These are phyloP conservation scores for Charaxes varanes DNA, from an alignment of 1,140 invertebrate genomes.

Conservation along the genomic window DNA sequence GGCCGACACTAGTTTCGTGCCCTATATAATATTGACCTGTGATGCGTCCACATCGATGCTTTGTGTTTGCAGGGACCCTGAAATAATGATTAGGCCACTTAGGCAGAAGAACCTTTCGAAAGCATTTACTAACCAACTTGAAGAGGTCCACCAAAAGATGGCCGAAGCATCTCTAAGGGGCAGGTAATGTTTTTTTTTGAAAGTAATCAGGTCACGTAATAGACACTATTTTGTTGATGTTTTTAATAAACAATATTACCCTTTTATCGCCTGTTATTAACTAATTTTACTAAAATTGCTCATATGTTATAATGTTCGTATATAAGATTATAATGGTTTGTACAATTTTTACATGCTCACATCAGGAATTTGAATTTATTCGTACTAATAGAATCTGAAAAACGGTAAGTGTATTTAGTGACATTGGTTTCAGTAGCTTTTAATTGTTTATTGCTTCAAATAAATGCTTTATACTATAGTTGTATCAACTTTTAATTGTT, in stretches of 20 bases:
- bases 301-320: no score
- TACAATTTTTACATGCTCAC: slow-evolving; percentile 51
- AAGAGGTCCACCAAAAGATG: slow-evolving; percentile 74
- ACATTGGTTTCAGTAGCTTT: no score
- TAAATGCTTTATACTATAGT: no score
- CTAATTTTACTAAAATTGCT: not conserved
- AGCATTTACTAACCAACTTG: slow-evolving; percentile 75
- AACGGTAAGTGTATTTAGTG: slow-evolving; percentile 38
- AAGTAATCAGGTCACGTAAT: no score
- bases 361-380: slow-evolving; percentile 55
- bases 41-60: not conserved
- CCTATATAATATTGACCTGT: no score
- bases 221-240: no score
- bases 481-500: no score
- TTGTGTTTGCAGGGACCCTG: slow-evolving; percentile 42
- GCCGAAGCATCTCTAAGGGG: slow-evolving; percentile 70
- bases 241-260: not conserved
- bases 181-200: slow-evolving; percentile 48
- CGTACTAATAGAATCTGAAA: slow-evolving; percentile 35
- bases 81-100: slow-evolving; percentile 74
- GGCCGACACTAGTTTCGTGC: no score
- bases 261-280: not conserved
- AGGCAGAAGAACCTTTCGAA: slow-evolving; percentile 76
- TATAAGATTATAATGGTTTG: no score
- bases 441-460: no score